Base-by-base conservation (phyloP, 2,888 invertebrate genomes). In the Caenorhabditis japonica region DNA sequence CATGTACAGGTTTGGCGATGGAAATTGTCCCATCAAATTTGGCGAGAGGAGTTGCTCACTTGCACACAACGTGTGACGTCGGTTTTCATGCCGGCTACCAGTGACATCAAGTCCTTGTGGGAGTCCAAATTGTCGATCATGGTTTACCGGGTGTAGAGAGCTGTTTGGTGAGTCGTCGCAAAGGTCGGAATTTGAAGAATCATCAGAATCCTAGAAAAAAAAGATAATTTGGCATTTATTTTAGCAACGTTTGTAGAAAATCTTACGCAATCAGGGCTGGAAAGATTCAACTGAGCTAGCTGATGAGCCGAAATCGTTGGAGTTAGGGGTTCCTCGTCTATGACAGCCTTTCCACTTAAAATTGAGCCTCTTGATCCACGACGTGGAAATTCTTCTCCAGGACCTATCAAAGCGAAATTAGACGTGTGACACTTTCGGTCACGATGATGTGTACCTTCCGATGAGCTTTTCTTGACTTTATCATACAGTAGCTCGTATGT, bases 191-290 rank as follows among this genome's bases (percentile, higher is more conserved):
- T 80, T 75, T 12, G 79, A 80, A 10, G 83, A 83, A 27, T 85
- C 84, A 51, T 84, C 84, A 4, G 85, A 85, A 52, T 85, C 85
- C 83, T 85, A 62, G 51, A 80, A 59, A n/a, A n/a, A n/a, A n/a
- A 21, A 15, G 7, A 15, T 30, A 39, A 7, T 23, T 25, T n/a
- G n/a, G n/a, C n/a, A n/a, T n/a, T n/a, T n/a, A n/a, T n/a, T n/a
- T n/a, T n/a, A n/a, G n/a, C n/a, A n/a, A n/a, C n/a, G n/a, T n/a
- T n/a, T n/a, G n/a, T n/a, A n/a, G n/a, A n/a, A n/a, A 43, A 34
- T 55, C 76, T 74, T 73, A 85, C 85, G 61, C 80, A 81, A 33
- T 85, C 85, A 17, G 79, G 82, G 23, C 83, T 79, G 8, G 83
- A 82, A 33, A 84, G 58, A 52, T 75, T 84, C 10, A 85, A 72